Evolutionary conservation across 2,113 vertebrate genomes (phyloP).

Genomic region (Phrynosoma platyrhinos): DNA sequence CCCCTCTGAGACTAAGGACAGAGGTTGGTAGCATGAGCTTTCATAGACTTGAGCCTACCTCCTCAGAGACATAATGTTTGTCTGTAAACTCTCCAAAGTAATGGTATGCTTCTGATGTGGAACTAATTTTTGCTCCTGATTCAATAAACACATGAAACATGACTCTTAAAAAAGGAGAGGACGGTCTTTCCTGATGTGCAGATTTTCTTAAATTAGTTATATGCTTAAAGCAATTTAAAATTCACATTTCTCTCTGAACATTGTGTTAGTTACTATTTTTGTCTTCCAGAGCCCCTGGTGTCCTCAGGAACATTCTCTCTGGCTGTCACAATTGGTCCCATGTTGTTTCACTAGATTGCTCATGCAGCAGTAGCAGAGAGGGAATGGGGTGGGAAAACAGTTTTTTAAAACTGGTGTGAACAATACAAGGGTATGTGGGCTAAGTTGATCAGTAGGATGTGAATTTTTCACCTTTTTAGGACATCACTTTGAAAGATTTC

Average conservation of each 20-base stretch:
- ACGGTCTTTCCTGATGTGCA: not conserved
- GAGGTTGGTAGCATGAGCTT: too few species aligned
- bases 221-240: not conserved
- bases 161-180: not conserved
- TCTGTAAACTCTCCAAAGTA: not conserved
- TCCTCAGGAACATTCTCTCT: not conserved
- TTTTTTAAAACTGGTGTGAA: not conserved
- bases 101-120: accelerated
- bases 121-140: not conserved
- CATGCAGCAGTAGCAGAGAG: not conserved
- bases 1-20: too few species aligned
- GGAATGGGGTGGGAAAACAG: not conserved
- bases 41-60: too few species aligned
- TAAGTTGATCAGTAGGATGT: not conserved
- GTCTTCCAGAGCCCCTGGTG: slow-evolving; percentile 8
- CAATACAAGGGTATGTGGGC: not conserved
- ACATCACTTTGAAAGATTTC: not conserved
- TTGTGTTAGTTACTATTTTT: slow-evolving; percentile 14
- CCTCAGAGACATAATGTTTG: not conserved
- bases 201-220: not conserved
- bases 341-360: not conserved
- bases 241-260: slow-evolving; percentile 21
- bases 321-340: slow-evolving; percentile 2
- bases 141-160: not conserved
- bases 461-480: not conserved